Evolutionary conservation across 92 coral and sea anemone species (phyloP).

Genomic region (Zoanthus solanderi): DNA sequence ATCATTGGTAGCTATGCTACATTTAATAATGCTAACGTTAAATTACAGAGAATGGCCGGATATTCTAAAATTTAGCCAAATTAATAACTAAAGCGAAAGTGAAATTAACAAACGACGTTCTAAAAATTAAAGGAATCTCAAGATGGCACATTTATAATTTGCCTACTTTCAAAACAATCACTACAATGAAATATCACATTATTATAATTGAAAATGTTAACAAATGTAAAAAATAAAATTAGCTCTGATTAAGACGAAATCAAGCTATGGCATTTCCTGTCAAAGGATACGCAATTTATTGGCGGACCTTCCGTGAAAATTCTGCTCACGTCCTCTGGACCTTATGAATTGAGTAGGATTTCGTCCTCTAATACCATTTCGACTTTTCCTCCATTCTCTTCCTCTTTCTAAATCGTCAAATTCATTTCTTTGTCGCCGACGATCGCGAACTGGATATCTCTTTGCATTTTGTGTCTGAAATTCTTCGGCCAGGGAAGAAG

Average conservation of each 20-base stretch:
- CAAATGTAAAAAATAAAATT: too few relatives aligned
- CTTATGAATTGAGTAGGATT: background rate
- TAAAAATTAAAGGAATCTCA: too few relatives aligned
- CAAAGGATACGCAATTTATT: constrained; percentile 29
- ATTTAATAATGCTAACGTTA: too few relatives aligned
- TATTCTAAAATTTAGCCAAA: too few relatives aligned
- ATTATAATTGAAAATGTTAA: too few relatives aligned
- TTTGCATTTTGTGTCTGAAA: constrained; percentile 11
- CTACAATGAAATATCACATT: too few relatives aligned
- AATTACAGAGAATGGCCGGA: too few relatives aligned
- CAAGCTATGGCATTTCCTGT: background rate
- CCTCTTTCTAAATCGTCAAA: constrained; percentile 5
- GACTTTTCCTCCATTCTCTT: constrained; percentile 30
- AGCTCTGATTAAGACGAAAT: background rate
- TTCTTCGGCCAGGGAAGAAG: background rate
- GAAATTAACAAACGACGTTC: too few relatives aligned
- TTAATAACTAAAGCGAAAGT: too few relatives aligned
- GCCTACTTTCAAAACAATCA: too few relatives aligned
- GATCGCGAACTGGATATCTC: constrained; percentile 22
- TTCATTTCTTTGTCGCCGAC: constrained; percentile 31
- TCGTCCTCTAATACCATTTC: constrained; percentile 7
- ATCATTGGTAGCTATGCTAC: too few relatives aligned
- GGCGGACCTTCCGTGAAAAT: background rate
- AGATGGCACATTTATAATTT: too few relatives aligned
- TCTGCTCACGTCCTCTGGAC: constrained; percentile 20